Base-by-base conservation (phyloP, 2,797 vertebrate species). In the Borostomias antarcticus region DNA sequence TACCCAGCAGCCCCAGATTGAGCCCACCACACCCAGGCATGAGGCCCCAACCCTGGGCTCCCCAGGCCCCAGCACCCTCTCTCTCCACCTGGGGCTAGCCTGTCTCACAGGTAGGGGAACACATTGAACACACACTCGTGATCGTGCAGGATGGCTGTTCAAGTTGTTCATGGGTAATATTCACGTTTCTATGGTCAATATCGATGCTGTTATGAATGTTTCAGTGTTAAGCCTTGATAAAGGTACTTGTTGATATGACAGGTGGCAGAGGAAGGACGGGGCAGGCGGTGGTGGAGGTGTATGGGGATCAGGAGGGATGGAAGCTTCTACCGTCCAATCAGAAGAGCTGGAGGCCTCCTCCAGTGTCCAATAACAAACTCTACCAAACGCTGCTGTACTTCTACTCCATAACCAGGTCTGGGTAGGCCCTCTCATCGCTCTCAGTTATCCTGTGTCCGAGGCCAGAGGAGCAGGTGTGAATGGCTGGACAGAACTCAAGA, bases 261-360 rank as follows among this genome's bases (percentile, higher is more conserved):
- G 97, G 97, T 0, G 92, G 92, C 74, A 92, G 83, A 1, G 97
- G 98, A 86, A 90, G 89, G 73, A 70, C 82, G 0, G 93, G 94
- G 43, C 89, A 95, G 50, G 89, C 92, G 0, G 77, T 98, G n/a
- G 85, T 96, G 25, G 94, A 96, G 72, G 84, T 98, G 77, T 95
- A 90, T 35, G 93, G 93, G 33, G 77, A 88, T 0, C 76, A 93
- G 69, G 88, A 75, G 0, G 84, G 89, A 58, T 97, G 96, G 96
- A 84, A 76, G 17, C 86, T 91, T 0, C 50, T 86, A 0, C 84
- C 87, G 72, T 95, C 92, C 0, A 87, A 88, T 17, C 63, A 81
- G 0, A 92, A 95, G n/a, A n/a, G n/a, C n/a, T n/a, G n/a, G n/a
- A 83, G 76, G 15, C 87, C 91, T 0, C 48, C 87, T 0, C 84